A percentile compares a stretch with the other conserved stretches of the same genome.
These are phyloP conservation scores for Paguma larvata DNA, from an alignment of 2,797 vertebrate species.

Conservation along the genomic window DNA sequence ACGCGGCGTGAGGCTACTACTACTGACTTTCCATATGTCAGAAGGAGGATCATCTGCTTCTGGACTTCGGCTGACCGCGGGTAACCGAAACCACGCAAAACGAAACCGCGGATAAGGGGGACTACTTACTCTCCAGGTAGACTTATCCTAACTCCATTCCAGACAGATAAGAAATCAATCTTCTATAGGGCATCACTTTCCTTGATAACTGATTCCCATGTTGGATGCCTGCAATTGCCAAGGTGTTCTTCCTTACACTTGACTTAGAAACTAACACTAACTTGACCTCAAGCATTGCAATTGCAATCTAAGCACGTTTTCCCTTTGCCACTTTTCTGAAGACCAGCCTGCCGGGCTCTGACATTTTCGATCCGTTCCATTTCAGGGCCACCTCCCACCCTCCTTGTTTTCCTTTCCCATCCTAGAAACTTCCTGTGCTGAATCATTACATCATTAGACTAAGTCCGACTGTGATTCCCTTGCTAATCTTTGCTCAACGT, in stretches of 20 bases:
- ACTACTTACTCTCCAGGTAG: neutral
- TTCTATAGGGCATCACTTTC: neutral
- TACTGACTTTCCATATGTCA: neutral
- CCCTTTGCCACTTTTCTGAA: neutral
- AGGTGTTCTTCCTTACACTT: neutral
- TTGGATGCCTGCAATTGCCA: neutral
- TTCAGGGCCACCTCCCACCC: neutral
- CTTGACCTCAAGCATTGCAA: neutral
- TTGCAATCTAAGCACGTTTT: neutral
- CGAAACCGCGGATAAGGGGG: neutral
- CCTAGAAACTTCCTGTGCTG: conserved; percentile 15
- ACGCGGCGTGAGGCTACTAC: neutral
- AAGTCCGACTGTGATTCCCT: conserved; percentile 1
- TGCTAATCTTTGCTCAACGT: neutral
- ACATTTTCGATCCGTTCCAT: neutral
- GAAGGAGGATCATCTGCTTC: neutral
- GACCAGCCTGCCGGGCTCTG: neutral
- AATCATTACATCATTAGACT: conserved; percentile 15
- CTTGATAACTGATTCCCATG: neutral
- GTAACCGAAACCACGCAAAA: neutral
- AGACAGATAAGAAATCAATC: conserved; percentile 12
- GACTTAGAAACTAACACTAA: neutral
- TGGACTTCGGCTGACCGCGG: neutral
- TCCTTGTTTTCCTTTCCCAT: neutral
- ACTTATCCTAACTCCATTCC: neutral